Conservation (phyloP, 2,888 invertebrate species). For the Euclidia mi region DNA sequence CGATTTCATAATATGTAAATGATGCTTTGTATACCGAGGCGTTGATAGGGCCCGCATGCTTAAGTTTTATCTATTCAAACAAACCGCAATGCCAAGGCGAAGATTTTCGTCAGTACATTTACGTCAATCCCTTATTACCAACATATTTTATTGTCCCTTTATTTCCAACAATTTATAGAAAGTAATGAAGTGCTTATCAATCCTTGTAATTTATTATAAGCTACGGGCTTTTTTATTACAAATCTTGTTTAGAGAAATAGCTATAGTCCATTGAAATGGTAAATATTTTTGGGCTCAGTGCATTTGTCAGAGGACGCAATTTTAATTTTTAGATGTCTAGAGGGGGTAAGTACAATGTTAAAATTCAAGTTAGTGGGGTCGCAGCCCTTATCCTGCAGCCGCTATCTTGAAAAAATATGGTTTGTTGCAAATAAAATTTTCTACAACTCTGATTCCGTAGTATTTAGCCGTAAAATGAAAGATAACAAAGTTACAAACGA, state of each 20-base stretch:
- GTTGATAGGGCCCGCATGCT: conserved; percentile 45
- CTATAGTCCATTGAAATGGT: too few relatives aligned
- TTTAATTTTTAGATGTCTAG: too few relatives aligned
- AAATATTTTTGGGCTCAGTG: too few relatives aligned
- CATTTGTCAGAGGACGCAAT: too few relatives aligned
- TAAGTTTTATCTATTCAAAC: conserved; percentile 38
- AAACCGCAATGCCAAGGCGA: conserved; percentile 51
- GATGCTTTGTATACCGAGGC: conserved; percentile 24
- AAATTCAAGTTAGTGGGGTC: too few relatives aligned
- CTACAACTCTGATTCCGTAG: too few relatives aligned
- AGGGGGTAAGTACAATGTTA: too few relatives aligned
- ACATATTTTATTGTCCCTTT: conserved; percentile 5
- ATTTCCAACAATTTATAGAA: conserved; percentile 18
- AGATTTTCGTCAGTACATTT: conserved; percentile 54
- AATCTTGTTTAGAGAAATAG: background rate
- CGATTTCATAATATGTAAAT: conserved; percentile 13
- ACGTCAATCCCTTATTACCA: conserved; percentile 45
- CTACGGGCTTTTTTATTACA: conserved; percentile 6
- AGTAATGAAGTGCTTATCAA: conserved; percentile 6
- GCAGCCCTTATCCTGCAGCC: too few relatives aligned
- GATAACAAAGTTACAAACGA: too few relatives aligned
- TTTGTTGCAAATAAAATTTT: too few relatives aligned
- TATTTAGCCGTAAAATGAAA: too few relatives aligned
- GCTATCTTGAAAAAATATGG: too few relatives aligned
- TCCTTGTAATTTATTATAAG: conserved; percentile 1